phyloP scores from a whole-genome alignment of 2,797 vertebrate genomes.

The Glyptemys insculpta region DNA sequence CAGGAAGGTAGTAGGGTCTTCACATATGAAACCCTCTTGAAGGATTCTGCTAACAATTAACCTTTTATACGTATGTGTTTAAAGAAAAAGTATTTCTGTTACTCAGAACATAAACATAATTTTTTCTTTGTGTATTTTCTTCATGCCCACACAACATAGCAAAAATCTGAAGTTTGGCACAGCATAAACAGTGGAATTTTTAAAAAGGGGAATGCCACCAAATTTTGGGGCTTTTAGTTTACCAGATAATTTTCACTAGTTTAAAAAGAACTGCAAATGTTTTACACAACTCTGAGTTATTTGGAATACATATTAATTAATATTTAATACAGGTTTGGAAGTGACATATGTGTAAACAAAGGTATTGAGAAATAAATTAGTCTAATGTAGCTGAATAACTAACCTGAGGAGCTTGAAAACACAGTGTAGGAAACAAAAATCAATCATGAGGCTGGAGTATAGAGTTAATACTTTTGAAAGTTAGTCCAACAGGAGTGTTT shows the following conservation, averaged over 20 bases:
- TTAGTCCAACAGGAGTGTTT: neutral
- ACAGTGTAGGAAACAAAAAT: constrained; percentile 7
- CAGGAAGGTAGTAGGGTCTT: neutral
- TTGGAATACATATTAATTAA: neutral
- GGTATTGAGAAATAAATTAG: neutral
- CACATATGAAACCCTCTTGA: neutral
- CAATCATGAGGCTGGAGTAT: neutral
- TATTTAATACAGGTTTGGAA: neutral
- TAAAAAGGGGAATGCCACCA: neutral
- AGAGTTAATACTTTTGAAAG: constrained; percentile 2
- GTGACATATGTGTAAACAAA: neutral
- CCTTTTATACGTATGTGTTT: neutral
- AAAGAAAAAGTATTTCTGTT: constrained; percentile 19
- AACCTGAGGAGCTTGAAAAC: neutral
- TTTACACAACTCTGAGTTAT: neutral
- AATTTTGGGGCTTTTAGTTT: neutral
- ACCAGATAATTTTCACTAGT: neutral
- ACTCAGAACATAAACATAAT: neutral
- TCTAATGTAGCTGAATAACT: neutral
- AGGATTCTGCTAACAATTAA: neutral
- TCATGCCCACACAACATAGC: neutral
- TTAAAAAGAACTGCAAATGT: neutral
- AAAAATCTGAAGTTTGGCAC: neutral
- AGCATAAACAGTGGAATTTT: neutral
- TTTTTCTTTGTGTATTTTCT: neutral